Conservation (phyloP, 2,113 vertebrate species). For the Coryphaenoides rupestris region DNA sequence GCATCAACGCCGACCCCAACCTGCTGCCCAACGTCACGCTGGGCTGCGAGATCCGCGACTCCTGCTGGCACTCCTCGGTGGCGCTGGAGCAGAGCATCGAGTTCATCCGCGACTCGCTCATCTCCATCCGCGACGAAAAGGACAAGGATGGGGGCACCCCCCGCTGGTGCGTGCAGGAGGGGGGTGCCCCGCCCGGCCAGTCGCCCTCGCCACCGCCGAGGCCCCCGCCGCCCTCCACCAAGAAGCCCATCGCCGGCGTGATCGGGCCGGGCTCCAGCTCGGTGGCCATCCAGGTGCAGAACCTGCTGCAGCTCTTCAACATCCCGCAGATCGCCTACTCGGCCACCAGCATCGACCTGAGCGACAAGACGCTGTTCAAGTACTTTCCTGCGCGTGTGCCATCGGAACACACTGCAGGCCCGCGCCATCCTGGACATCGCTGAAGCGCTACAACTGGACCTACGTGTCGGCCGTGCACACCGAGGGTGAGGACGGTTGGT, state of each 20-base stretch:
- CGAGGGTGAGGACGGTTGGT: conserved; percentile 95
- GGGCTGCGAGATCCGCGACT: conserved; percentile 94
- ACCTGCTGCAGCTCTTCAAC: conserved; percentile 92
- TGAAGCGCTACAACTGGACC: conserved; percentile 95
- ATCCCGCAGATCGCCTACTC: conserved; percentile 96
- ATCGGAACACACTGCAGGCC: conserved; percentile 90
- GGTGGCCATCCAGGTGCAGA: conserved; percentile 94
- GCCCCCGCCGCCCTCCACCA: conserved; percentile 74
- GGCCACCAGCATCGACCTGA: conserved; percentile 91
- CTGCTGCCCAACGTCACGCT: conserved; percentile 90
- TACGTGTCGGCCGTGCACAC: conserved; percentile 95
- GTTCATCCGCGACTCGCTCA: conserved; percentile 93
- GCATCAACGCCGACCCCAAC: conserved; percentile 85
- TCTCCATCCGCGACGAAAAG: conserved; percentile 88
- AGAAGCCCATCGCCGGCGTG: conserved; percentile 91
- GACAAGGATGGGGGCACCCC: conserved; percentile 85
- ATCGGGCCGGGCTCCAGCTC: conserved; percentile 97
- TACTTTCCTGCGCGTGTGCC: conserved; percentile 94
- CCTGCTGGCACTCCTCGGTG: conserved; percentile 93
- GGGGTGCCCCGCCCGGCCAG: conserved; percentile 76
- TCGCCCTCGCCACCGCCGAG: no score
- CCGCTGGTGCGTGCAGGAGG: conserved; percentile 85
- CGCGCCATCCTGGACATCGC: conserved; percentile 90
- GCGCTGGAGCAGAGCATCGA: conserved; percentile 96
- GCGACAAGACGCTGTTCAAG: conserved; percentile 92